These are phyloP conservation scores for Drosophila pruinosa DNA, from an alignment of 1,140 invertebrate genomes.

Conservation along the genomic window DNA sequence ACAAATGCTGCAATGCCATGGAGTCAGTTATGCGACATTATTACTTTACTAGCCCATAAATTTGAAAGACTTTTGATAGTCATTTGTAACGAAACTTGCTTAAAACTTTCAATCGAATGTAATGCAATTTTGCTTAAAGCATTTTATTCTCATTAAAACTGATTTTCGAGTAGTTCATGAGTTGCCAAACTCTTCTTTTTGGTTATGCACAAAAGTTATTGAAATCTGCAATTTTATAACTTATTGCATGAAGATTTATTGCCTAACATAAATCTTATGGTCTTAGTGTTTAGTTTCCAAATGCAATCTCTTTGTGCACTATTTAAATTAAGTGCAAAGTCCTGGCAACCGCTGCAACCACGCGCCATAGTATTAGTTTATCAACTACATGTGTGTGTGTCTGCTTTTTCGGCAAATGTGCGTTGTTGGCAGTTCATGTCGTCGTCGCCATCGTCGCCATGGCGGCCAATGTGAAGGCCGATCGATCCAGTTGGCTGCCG, in stretches of 20 bases:
- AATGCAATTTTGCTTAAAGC: too few relatives aligned
- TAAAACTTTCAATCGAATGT: too few relatives aligned
- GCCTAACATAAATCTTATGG: not conserved
- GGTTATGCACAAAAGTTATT: not conserved
- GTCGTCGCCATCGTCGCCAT: slow-evolving; percentile 42
- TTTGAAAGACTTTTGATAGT: not conserved
- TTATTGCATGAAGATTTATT: not conserved
- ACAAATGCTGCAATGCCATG: not conserved
- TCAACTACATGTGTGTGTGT: not conserved
- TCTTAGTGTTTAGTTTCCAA: slow-evolving; percentile 4
- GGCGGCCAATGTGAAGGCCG: slow-evolving; percentile 74
- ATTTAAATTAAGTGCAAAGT: slow-evolving; percentile 39
- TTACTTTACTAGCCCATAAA: not conserved
- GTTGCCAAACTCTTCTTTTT: not conserved
- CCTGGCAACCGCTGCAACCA: not conserved
- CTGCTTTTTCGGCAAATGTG: slow-evolving; percentile 6
- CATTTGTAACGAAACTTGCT: not conserved
- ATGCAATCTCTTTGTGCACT: slow-evolving; percentile 20
- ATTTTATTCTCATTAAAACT: not conserved
- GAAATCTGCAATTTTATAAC: not conserved
- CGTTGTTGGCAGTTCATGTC: slow-evolving; percentile 20
- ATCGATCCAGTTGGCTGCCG: slow-evolving; percentile 56
- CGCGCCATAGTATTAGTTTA: not conserved
- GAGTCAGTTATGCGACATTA: too few relatives aligned
- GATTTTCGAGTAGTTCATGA: not conserved